Base-by-base conservation (phyloP, 2,113 vertebrate genomes). In the Taxidea taxus region DNA sequence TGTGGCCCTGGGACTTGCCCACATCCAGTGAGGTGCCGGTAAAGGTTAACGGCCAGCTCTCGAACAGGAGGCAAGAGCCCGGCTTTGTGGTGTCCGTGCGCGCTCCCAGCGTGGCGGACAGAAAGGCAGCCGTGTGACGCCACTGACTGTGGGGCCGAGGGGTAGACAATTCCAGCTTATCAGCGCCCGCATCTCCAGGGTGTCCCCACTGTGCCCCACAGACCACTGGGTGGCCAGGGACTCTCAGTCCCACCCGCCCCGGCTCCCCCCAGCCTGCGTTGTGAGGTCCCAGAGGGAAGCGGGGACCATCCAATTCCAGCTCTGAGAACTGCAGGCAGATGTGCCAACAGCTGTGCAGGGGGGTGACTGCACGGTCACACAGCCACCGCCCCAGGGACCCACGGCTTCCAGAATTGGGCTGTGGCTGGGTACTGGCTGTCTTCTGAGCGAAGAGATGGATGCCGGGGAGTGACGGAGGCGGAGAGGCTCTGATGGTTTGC, bases 111-210 rank as follows among this genome's bases (percentile, higher is more conserved):
- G 0, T 4, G 7, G 56, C 23, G 1, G 44, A 54, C 3, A 0
- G 15, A 29, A 44, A 47, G 64, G 25, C 2, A 11, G 23, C 10
- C 1, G 3, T 3, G 7, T 31, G 94, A 34, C 13, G 0, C 21
- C 64, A 1, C 68, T 23, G n/a, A 49, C 25, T 3, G 0, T 1
- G 5, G 23, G 49, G 25, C 21, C n/a, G 0, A 0, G 0, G 27
- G 83, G 44, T 7, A 27, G 42, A 60, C 54, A 27, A 80, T 51
- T 83, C n/a, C 2, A 51, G 11, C 6, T 11, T 31, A 13, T 12
- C 0, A 1, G 82, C 72, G 31, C 62, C 64, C 27, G 49, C 56
- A 39, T 16, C 44, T 25, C 0, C 2, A 60, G 51, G 27, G 72
- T 75, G 62, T 74, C 64, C n/a, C 34, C n/a, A 4, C 2, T 1